phyloP scores from a whole-genome alignment of 2,797 vertebrate genomes.

The Ctenosaura bakeri region DNA sequence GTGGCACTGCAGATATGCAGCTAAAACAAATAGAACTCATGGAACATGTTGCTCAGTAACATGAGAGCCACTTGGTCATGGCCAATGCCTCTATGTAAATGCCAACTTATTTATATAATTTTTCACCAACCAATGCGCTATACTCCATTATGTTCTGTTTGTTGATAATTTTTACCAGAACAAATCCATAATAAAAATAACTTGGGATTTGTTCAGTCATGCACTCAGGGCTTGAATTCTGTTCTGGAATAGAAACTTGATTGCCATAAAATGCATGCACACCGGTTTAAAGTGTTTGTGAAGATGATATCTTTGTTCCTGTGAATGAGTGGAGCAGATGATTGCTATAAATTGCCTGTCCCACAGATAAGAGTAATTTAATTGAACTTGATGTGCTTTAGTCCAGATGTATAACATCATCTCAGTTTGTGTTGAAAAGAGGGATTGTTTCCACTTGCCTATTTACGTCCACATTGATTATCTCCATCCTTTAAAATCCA shows the following conservation, averaged over 20 bases:
- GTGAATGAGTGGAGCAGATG: not conserved
- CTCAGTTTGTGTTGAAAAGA: not conserved
- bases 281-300: not conserved
- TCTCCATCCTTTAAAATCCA: slow-evolving; percentile 32
- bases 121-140: slow-evolving; percentile 64
- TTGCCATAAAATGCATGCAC: slow-evolving; percentile 43
- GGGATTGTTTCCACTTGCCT: slow-evolving; percentile 30
- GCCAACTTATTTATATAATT: slow-evolving; percentile 61
- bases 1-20: not conserved
- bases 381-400: not conserved
- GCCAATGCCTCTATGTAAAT: slow-evolving; percentile 72
- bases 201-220: slow-evolving; percentile 62
- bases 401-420: not conserved
- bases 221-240: slow-evolving; percentile 63
- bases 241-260: slow-evolving; percentile 48
- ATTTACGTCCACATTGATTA: slow-evolving; percentile 8
- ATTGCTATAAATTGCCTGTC: not conserved
- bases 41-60: not conserved
- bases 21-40: not conserved
- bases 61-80: not conserved
- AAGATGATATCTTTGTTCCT: slow-evolving; percentile 26
- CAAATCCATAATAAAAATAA: slow-evolving; percentile 63
- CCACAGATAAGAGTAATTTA: not conserved
- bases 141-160: slow-evolving; percentile 62
- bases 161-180: slow-evolving; percentile 63